These are phyloP conservation scores for Cheilosia vernalis DNA, from an alignment of 2,888 invertebrate species.

Conservation along the genomic window DNA sequence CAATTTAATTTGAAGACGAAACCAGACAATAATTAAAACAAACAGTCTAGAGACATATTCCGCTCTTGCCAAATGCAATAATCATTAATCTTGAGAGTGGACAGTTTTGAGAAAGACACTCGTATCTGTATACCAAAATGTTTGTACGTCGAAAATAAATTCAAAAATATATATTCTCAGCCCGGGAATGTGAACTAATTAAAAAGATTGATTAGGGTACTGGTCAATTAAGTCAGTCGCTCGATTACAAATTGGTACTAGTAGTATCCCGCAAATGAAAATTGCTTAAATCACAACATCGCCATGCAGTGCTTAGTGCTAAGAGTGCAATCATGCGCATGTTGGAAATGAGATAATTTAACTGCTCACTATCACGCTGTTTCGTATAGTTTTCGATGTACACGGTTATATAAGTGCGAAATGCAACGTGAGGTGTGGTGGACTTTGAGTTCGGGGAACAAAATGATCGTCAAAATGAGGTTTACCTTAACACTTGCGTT, in stretches of 20 bases:
- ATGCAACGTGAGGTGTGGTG: no score
- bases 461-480: no score
- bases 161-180: constrained; percentile 15
- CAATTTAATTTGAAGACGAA: constrained; percentile 1
- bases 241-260: constrained; percentile 8
- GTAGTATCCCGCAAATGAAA: constrained; percentile 1
- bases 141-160: constrained; percentile 25
- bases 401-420: no score
- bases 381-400: no score
- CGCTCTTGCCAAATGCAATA: constrained; percentile 64
- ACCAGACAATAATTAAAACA: constrained; percentile 9
- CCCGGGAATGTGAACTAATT: constrained; percentile 47
- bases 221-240: constrained; percentile 49
- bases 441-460: no score
- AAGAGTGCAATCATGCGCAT: not conserved
- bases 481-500: no score
- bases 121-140: constrained; percentile 18
- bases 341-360: not conserved
- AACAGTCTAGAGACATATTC: not conserved
- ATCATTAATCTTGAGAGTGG: constrained; percentile 63
- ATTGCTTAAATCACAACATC: not conserved
- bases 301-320: no score
- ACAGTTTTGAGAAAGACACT: constrained; percentile 31
- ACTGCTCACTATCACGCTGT: not conserved
- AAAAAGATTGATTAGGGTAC: constrained; percentile 56